Evolutionary conservation across 2,888 invertebrate species (phyloP), one percentile per base, ranked within the genome.

Genomic region (Hipparchia sbordonii): DNA sequence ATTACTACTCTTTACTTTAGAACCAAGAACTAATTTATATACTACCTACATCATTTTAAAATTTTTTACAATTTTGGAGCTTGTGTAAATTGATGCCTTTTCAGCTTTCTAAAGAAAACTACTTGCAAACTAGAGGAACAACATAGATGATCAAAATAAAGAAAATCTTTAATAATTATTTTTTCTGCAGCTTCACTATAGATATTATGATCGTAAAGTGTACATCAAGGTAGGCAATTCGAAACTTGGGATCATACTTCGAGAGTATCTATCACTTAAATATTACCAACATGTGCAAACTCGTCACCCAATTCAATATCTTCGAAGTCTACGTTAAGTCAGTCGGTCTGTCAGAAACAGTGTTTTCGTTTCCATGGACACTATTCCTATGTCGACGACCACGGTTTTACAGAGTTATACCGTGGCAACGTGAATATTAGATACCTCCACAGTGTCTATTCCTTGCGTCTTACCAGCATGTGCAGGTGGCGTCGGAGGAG

Each of bases 401-500:
- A 82, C 84, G 78, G 86, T 87, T 78, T 87, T 79, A 67, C 77
- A 76, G 56, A 72, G 86, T 80, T 92, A 1, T 12, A 8, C 12
- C 12, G 12, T 52, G 1, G 10, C 52, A 54, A n/a, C 52, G 10
- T 54, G 52, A 5, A 23, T 54, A 54, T 54, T 23, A 23, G n/a
- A 10, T 54, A n/a, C 57, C 2, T 39, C 39, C 5, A 5, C 39
- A 39, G 39, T 23, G 23, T 57, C 23, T 23, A 23, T 13, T 8
- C 8, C 9, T 62, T 10, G 3, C 12, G 4, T 12, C 48, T 48
- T 51, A 68, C 68, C 68, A 6, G 68, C 59, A 65, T n/a, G 94
- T 8, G 91, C 95, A n/a, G 95, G 95, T 56, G 95, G 95, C 9
- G 95, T 95, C 6, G 95, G 95, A 60, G 92, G 83, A 39, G 88